Base-by-base conservation (phyloP, 2,113 vertebrate genomes). In the Pycnonotus jocosus region DNA sequence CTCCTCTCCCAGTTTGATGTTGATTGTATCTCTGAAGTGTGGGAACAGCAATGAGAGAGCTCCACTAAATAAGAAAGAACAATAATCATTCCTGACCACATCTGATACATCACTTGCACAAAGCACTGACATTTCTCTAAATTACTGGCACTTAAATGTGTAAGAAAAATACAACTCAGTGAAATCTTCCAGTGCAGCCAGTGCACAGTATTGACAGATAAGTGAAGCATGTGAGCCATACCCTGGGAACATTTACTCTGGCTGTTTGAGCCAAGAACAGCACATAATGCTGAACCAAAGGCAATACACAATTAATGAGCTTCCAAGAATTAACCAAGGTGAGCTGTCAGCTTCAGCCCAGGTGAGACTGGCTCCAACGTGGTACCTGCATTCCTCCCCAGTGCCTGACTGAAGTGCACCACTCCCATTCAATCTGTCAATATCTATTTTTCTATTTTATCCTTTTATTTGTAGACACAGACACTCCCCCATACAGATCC, bases 41-140 rank as follows among this genome's bases (percentile, higher is more conserved):
- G 95, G 83, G 84, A 97, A 95, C 38, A 94, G 91, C 66, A 91
- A n/a, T n/a, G 9, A 22, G 38, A 81, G n/a, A 57, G 44, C 7
- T 25, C 15, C 25, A 76, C 27, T 9, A 38, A 65, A 35, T 13
- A 37, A 30, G 45, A 62, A 85, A 90, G 56, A 77, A 77, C 40
- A 71, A 71, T 28, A 77, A 76, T 65, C 77, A 93, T 30, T 72
- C 56, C 60, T 84, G 58, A 82, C 58, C 22, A 12, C 66, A 85
- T 85, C 92, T 77, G 53, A 76, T 23, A 12, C 35, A 76, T 50
- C 48, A 58, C 50, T 84, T 42, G 35, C 78, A 68, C 37, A 42
- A 60, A 77, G 37, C 17, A 93, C 57, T 42, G 80, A 85, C 22
- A 6, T 44, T 81, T 86, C 89, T 69, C 57, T 79, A 65, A 96